Evolutionary conservation across 2,888 invertebrate species (phyloP).

Genomic region (Trichogramma evanescens): DNA sequence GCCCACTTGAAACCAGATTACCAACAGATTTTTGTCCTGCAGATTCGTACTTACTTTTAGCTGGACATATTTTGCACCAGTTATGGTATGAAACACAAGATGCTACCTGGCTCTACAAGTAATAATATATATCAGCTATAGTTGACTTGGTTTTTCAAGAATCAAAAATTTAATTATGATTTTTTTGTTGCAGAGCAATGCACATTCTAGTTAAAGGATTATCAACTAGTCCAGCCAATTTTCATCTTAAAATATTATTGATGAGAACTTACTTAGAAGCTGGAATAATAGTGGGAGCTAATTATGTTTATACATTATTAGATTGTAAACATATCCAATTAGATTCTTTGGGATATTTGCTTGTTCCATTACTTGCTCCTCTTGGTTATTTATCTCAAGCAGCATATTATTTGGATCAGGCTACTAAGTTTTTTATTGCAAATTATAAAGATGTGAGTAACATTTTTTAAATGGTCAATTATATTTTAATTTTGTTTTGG

Average conservation of each 20-base stretch:
- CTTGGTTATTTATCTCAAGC: conserved; percentile 67
- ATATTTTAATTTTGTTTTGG: conserved; percentile 5
- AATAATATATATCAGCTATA: conserved; percentile 7
- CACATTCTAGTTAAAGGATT: conserved; percentile 38
- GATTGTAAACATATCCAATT: conserved; percentile 91
- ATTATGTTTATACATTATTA: conserved; percentile 47
- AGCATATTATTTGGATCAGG: conserved; percentile 63
- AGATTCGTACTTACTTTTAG: conserved; percentile 75
- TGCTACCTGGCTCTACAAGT: conserved; percentile 43
- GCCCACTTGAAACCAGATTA: conserved; percentile 51
- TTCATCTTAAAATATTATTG: conserved; percentile 78
- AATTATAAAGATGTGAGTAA: conserved; percentile 79
- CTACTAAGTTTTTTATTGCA: conserved; percentile 77
- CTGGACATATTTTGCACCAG: conserved; percentile 63
- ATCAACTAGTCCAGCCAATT: conserved; percentile 72
- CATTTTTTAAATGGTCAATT: neutral
- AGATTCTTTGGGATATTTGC: conserved; percentile 82
- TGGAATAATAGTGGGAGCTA: conserved; percentile 40
- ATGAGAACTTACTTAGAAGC: conserved; percentile 66
- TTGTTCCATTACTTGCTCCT: conserved; percentile 67
- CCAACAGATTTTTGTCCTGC: conserved; percentile 67
- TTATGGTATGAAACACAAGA: conserved; percentile 50
- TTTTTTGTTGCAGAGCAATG: conserved; percentile 35
- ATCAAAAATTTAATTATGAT: conserved; percentile 1
- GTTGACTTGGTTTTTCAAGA: neutral